These are phyloP conservation scores for Julus scandinavius DNA, from an alignment of 2,888 invertebrate species.

Conservation along the genomic window DNA sequence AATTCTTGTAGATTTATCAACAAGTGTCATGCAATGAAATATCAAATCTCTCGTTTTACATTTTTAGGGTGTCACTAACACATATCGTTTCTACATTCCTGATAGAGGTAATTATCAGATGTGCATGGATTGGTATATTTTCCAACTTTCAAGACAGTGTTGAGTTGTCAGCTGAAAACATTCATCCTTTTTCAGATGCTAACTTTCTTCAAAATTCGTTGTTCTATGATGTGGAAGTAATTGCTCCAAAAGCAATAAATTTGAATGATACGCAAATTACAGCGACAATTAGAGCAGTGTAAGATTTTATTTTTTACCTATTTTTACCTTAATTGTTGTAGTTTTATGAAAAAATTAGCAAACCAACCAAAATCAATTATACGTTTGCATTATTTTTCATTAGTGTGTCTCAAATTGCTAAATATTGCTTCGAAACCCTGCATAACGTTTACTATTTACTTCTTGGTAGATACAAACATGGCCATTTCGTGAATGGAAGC, in stretches of 20 bases:
- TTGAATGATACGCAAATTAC: background rate
- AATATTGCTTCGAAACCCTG: too few relatives aligned
- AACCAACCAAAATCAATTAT: too few relatives aligned
- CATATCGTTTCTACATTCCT: constrained; percentile 12
- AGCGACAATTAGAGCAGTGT: constrained; percentile 17
- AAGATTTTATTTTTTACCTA: constrained; percentile 8
- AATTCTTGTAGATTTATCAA: background rate
- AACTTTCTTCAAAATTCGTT: constrained; percentile 31
- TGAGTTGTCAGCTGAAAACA: background rate
- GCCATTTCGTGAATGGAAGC: constrained; percentile 5
- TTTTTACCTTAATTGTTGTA: too few relatives aligned
- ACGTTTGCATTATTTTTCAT: too few relatives aligned
- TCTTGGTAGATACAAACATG: constrained; percentile 23
- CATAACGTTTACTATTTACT: background rate
- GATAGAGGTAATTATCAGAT: constrained; percentile 16
- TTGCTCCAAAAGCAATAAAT: constrained; percentile 11
- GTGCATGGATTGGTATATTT: background rate
- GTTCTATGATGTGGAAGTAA: constrained; percentile 45
- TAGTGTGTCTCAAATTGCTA: too few relatives aligned
- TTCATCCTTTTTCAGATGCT: background rate
- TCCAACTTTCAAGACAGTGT: too few relatives aligned
- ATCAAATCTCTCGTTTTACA: background rate
- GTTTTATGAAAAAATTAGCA: too few relatives aligned
- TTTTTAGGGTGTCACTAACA: constrained; percentile 35
- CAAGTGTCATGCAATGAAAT: background rate